Evolutionary conservation across 2,888 invertebrate species (phyloP).

Genomic region (Leucophenga maculata): DNA sequence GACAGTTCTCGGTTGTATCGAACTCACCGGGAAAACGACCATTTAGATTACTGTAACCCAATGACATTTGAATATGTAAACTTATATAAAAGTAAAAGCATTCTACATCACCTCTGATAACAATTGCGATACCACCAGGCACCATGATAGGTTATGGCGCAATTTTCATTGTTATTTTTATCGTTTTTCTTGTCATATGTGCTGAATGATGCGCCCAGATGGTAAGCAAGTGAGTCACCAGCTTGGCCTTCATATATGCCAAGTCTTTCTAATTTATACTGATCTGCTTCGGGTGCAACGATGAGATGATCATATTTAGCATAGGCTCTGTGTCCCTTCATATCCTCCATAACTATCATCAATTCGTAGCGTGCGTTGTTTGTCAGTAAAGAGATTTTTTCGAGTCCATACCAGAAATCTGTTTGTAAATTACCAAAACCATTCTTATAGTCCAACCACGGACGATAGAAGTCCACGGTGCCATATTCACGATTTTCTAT

Average conservation of each 20-base stretch:
- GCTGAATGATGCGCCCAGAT: not conserved
- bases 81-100: not conserved
- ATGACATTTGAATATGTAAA: not conserved
- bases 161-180: conserved; percentile 9
- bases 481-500: conserved; percentile 40
- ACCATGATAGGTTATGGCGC: not conserved
- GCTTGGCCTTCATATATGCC: not conserved
- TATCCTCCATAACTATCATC: conserved; percentile 14
- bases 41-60: conserved; percentile 13
- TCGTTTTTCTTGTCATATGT: not conserved
- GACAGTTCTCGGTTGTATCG: not conserved
- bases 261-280: conserved; percentile 9
- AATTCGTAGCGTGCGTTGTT: conserved; percentile 15
- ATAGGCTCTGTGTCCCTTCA: not conserved
- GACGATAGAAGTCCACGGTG: conserved; percentile 40
- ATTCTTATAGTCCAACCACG: conserved; percentile 40
- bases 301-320: conserved; percentile 21
- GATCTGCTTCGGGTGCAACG: conserved; percentile 10
- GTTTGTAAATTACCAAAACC: conserved; percentile 41
- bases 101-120: not conserved
- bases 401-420: conserved; percentile 44
- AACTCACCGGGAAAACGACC: not conserved
- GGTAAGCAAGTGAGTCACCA: not conserved
- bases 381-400: conserved; percentile 31
- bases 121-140: conserved; percentile 11